A percentile compares a stretch with the other conserved stretches of the same genome.
These are phyloP conservation scores for Pipra filicauda DNA, from an alignment of 2,113 vertebrate species.

Conservation along the genomic window DNA sequence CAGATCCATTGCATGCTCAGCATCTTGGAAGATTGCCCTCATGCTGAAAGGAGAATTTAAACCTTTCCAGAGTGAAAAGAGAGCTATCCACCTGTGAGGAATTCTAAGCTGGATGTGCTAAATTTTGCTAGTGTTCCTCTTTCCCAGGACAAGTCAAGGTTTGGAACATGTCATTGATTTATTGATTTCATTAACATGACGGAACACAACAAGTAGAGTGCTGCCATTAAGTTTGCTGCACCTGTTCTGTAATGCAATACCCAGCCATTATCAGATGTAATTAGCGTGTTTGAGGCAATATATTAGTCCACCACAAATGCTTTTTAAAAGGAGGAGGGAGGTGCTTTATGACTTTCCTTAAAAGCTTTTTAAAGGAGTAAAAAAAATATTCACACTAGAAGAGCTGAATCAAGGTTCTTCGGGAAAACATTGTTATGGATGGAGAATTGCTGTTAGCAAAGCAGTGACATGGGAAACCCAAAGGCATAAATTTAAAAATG, in stretches of 20 bases:
- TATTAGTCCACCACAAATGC: conserved; percentile 26
- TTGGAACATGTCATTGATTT: neutral
- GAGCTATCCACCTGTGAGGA: neutral
- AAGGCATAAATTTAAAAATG: neutral
- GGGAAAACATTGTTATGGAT: neutral
- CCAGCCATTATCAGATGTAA: neutral
- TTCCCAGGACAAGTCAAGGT: neutral
- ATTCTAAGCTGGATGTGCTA: neutral
- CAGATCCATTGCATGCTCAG: neutral
- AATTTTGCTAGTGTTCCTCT: neutral
- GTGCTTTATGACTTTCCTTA: neutral
- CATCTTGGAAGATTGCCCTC: neutral
- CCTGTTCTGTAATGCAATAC: neutral
- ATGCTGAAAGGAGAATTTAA: neutral
- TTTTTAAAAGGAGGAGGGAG: conserved; percentile 4
- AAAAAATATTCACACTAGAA: neutral
- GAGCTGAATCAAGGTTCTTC: neutral
- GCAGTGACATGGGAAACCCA: neutral
- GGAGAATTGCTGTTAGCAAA: neutral
- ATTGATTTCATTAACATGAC: neutral
- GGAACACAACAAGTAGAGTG: neutral
- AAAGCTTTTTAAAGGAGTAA: conserved; percentile 21
- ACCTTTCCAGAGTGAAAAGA: neutral
- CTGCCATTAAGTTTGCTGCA: neutral
- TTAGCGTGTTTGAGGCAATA: neutral